Percentiles rank a stretch among this genome's conserved stretches.
These are phyloP conservation scores for Danio rerio DNA, from an alignment of 2,113 vertebrate genomes.

Conservation along the genomic window GRCz12tu NC_133177.1:37421001-37421500, in stretches of 20 bases:
- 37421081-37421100: not conserved
- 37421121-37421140: slow-evolving; percentile 10
- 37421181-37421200: not conserved
- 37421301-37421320: not conserved
- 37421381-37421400: slow-evolving; percentile 12
- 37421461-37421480: not conserved
- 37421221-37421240: not conserved
- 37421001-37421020: not conserved
- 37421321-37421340: not conserved
- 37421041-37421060: not conserved
- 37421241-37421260: not conserved
- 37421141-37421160: not conserved
- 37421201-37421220: not conserved
- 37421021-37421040: not conserved
- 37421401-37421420: not conserved
- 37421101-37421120: not conserved
- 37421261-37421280: not conserved
- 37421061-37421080: not conserved
- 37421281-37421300: not conserved
- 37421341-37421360: not conserved
- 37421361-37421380: not conserved
- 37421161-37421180: not conserved
- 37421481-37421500: not conserved
- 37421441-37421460: not conserved
- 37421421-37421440: not conserved